Base-by-base conservation (phyloP, 1,140 invertebrate species). In the Lamellibrachia luymesi region DNA sequence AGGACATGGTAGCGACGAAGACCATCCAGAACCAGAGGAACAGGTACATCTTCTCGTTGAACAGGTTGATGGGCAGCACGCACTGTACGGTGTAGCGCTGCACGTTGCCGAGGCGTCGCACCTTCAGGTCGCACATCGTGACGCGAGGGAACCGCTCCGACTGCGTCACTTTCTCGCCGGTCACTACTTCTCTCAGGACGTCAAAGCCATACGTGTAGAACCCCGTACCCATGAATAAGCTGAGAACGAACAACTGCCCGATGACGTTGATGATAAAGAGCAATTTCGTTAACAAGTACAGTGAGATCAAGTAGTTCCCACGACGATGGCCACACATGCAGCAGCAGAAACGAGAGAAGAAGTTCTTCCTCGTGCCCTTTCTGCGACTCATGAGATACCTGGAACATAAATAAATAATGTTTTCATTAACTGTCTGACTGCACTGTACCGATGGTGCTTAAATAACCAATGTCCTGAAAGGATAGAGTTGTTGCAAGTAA, bases 271-370 rank as follows among this genome's bases (percentile, higher is more conserved):
- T 94, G 92, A 97, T 95, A 93, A 96, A 97, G 25, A 97, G 94
- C 2, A 97, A 92, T 94, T 97, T 97, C 51, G 96, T 96, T 93
- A 97, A 96, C 93, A 97, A 95, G 94, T 97, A 97, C 27, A 97
- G 95, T 22, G 95, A 95, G 25, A 96, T 95, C 17, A 97, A 95
- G 94, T 97, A 97, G 94, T 96, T 96, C 90, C 97, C 97, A 92
- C 96, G 96, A 38, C 96, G 95, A 94, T 96, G 97, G 0, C 96
- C 96, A 94, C 95, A 96, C 27, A 95, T 95, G 50, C 95, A 94
- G 93, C 95, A 96, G 94, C 95, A 96, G 50, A 80, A 90, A 38
- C 90, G 93, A 27, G 94, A 94, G 91, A 93, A 91, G 50, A 52
- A 94, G 93, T 93, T 94, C 91, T 94, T 94, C 38, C 38, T 38